Percentiles rank a stretch among this genome's conserved stretches.
Conservation (phyloP, 1,140 invertebrate genomes). For the Idris sp. region DNA sequence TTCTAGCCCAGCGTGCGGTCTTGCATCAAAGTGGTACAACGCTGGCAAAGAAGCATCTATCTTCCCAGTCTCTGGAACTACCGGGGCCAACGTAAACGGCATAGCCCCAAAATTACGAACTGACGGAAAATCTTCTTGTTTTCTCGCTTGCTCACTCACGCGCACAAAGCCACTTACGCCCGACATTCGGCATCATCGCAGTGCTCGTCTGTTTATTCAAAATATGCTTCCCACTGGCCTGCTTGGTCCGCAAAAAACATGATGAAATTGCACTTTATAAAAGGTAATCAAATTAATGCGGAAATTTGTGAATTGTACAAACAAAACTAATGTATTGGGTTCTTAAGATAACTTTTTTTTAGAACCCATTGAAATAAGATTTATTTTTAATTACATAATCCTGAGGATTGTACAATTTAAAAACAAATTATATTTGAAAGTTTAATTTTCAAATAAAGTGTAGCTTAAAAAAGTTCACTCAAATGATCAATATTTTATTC, state of each 20-base stretch:
- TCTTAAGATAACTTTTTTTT: too few species aligned
- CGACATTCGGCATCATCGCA: conserved; percentile 32
- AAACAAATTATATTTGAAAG: too few species aligned
- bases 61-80: conserved; percentile 62
- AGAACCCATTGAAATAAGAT: too few species aligned
- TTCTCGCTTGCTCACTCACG: conserved; percentile 34
- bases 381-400: too few species aligned
- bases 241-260: conserved; percentile 30
- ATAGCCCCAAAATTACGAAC: conserved; percentile 71
- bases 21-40: conserved; percentile 74
- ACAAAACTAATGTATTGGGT: too few species aligned
- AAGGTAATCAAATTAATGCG: conserved; percentile 24
- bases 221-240: conserved; percentile 36
- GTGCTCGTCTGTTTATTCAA: conserved; percentile 34
- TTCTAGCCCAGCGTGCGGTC: conserved; percentile 60
- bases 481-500: too few species aligned
- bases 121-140: conserved; percentile 67
- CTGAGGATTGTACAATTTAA: too few species aligned
- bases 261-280: conserved; percentile 34
- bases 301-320: too few species aligned
- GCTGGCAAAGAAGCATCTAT: conserved; percentile 70
- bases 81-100: conserved; percentile 24
- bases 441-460: too few species aligned
- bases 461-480: too few species aligned
- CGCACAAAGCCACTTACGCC: conserved; percentile 19